These are phyloP conservation scores for Eidolon dupreanum DNA, from an alignment of 2,797 vertebrate genomes.

Conservation along the genomic window DNA sequence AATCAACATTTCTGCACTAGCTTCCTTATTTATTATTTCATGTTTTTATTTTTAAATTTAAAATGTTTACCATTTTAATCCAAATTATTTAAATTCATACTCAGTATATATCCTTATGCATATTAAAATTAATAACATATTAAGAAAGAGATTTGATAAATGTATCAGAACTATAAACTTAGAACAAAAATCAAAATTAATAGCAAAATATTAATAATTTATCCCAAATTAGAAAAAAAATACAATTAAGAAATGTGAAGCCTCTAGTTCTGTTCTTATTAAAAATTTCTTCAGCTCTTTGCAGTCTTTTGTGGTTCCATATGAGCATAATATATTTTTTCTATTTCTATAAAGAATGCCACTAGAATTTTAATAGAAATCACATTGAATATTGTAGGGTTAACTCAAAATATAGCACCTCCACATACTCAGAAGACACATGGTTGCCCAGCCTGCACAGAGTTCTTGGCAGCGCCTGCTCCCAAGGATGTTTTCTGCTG, in stretches of 20 bases:
- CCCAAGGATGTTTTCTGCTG: no score
- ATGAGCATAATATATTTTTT: background rate
- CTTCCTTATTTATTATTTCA: background rate
- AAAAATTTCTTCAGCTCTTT: background rate
- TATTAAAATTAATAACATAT: background rate
- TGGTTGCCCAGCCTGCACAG: no score
- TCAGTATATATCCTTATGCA: background rate
- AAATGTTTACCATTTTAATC: background rate
- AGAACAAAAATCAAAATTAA: background rate
- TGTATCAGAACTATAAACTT: background rate
- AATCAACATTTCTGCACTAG: background rate
- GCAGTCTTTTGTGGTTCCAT: background rate
- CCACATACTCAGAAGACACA: no score
- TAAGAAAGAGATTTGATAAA: conserved; percentile 25
- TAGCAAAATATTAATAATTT: background rate
- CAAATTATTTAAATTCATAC: background rate
- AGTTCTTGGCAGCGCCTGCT: no score
- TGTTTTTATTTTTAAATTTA: background rate
- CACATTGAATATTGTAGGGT: background rate
- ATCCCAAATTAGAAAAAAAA: background rate
- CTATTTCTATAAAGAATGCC: background rate
- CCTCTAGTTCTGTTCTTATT: background rate
- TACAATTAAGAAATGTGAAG: background rate
- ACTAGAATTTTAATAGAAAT: background rate
- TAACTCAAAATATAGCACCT: no score